These are phyloP conservation scores for Tiliacea citrago DNA, from an alignment of 2,888 invertebrate genomes.

Conservation along the genomic window DNA sequence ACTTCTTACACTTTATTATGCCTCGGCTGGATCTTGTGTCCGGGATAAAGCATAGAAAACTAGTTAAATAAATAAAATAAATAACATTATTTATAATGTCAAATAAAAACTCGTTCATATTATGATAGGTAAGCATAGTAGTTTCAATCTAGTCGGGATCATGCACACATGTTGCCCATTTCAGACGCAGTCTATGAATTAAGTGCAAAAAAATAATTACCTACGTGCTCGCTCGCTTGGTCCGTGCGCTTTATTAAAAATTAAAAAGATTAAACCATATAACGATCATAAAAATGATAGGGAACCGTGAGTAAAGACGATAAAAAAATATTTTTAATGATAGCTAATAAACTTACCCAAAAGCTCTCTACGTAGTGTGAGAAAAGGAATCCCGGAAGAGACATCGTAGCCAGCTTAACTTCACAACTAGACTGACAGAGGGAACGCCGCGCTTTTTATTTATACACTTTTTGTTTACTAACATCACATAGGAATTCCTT, in stretches of 20 bases:
- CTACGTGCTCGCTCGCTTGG: constrained; percentile 49
- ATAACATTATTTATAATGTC: constrained; percentile 44
- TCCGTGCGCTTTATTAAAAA: constrained; percentile 55
- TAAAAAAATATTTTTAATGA: constrained; percentile 32
- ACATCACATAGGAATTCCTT: constrained; percentile 85
- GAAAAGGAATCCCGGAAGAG: constrained; percentile 86
- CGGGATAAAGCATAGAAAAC: constrained; percentile 64
- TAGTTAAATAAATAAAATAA: constrained; percentile 58
- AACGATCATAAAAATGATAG: constrained; percentile 23
- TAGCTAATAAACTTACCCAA: constrained; percentile 82
- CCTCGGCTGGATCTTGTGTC: constrained; percentile 70
- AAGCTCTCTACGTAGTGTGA: constrained; percentile 87
- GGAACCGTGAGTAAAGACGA: constrained; percentile 19
- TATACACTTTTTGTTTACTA: constrained; percentile 89
- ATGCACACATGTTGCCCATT: constrained; percentile 48
- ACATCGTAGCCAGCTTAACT: constrained; percentile 81
- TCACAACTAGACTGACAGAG: constrained; percentile 82
- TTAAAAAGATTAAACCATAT: constrained; percentile 41
- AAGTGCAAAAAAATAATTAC: constrained; percentile 64
- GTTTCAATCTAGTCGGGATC: constrained; percentile 46
- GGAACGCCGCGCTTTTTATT: constrained; percentile 82
- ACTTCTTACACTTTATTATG: constrained; percentile 75
- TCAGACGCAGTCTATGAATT: constrained; percentile 57
- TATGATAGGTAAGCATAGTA: constrained; percentile 44
- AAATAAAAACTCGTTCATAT: constrained; percentile 40